These are phyloP conservation scores for Rhingia rostrata DNA, from an alignment of 2,888 invertebrate genomes.

Conservation along the genomic window DNA sequence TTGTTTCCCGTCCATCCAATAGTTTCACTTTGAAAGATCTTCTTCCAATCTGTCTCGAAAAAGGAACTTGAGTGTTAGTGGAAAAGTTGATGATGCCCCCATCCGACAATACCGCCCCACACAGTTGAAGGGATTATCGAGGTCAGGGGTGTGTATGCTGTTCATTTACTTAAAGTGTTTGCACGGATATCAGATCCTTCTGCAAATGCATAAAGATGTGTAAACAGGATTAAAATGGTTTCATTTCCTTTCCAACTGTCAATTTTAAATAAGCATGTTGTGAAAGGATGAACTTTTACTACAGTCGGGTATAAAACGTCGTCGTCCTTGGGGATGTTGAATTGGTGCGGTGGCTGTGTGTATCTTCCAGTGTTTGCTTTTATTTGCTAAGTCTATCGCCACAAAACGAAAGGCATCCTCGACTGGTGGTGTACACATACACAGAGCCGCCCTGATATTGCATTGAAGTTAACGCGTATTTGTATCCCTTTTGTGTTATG, in stretches of 20 bases:
- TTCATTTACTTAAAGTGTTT: constrained; percentile 57
- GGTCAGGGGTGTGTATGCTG: not conserved
- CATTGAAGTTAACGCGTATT: not conserved
- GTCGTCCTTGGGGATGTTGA: not conserved
- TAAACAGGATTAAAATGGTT: constrained; percentile 61
- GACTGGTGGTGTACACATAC: not conserved
- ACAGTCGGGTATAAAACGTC: not conserved
- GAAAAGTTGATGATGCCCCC: too few species aligned
- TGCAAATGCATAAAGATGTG: constrained; percentile 48
- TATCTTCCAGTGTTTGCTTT: not conserved
- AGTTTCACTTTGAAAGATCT: constrained; percentile 4
- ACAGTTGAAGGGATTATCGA: not conserved
- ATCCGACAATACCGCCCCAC: not conserved
- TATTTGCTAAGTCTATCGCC: not conserved
- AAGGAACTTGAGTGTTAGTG: not conserved
- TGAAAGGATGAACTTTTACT: constrained; percentile 41
- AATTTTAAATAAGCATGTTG: constrained; percentile 44
- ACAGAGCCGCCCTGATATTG: constrained; percentile 2
- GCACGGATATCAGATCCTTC: constrained; percentile 31
- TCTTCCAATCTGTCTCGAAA: constrained; percentile 36
- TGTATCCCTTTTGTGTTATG: not conserved
- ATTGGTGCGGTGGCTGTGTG: not conserved
- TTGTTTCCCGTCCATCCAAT: constrained; percentile 31
- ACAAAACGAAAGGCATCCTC: constrained; percentile 5
- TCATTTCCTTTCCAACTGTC: constrained; percentile 57